Conservation (phyloP, 35 echinoderm and acorn worm species). For the Ophiothrix spiculata region DNA sequence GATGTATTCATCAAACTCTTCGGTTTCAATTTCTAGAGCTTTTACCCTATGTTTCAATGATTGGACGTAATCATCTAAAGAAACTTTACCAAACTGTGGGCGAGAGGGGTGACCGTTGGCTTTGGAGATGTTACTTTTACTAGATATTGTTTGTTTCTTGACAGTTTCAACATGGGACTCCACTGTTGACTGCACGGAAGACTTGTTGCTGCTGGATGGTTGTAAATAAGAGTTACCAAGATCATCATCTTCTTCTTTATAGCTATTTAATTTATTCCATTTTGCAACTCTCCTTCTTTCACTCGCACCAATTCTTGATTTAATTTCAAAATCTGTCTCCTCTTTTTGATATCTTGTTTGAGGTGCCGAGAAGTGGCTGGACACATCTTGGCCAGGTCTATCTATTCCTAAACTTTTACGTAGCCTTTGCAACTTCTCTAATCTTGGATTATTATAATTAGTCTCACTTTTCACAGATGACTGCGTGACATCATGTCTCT, state of each 20-base stretch:
- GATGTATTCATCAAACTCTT: neutral
- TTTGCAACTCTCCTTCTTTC: neutral
- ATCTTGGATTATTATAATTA: neutral
- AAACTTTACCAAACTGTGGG: neutral
- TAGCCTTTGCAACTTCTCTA: neutral
- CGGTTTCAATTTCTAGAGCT: neutral
- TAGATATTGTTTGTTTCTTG: too few species aligned
- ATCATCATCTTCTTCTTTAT: neutral
- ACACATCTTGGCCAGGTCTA: neutral
- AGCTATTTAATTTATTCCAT: slow-evolving; percentile 3
- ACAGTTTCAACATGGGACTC: too few species aligned
- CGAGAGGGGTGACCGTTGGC: too few species aligned
- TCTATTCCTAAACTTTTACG: neutral
- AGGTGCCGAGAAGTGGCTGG: neutral
- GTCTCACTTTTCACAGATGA: neutral
- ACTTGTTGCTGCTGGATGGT: too few species aligned
- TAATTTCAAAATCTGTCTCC: neutral
- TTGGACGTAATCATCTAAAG: neutral
- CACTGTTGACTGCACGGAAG: too few species aligned
- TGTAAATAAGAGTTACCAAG: neutral
- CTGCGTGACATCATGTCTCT: too few species aligned
- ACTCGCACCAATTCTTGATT: neutral
- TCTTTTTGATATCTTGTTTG: neutral
- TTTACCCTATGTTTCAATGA: neutral
- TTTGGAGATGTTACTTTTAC: too few species aligned